A percentile compares a stretch with the other conserved stretches of the same genome.
Conservation (phyloP, 2,888 invertebrate species). For the Gymnosoma rotundatum region DNA sequence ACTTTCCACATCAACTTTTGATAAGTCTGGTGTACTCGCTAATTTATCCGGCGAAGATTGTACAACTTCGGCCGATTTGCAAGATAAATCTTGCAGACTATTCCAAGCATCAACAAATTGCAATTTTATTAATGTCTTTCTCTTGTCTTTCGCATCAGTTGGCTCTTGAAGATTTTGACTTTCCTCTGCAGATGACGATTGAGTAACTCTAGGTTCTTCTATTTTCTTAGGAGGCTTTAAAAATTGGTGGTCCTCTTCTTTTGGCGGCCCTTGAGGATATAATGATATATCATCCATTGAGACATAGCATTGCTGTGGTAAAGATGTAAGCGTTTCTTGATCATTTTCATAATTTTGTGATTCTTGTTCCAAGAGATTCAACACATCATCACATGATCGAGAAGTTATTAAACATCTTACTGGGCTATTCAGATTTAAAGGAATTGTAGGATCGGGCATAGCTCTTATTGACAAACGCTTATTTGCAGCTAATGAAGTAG, state of each 20-base stretch:
- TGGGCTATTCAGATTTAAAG: constrained; percentile 82
- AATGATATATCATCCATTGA: constrained; percentile 86
- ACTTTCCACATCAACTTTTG: constrained; percentile 80
- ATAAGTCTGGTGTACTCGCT: constrained; percentile 63
- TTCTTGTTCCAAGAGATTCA: constrained; percentile 80
- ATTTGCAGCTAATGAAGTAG: constrained; percentile 70
- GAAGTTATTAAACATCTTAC: constrained; percentile 79
- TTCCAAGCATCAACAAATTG: constrained; percentile 58
- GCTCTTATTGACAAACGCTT: constrained; percentile 86
- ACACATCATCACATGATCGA: constrained; percentile 85
- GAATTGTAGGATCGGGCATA: constrained; percentile 84
- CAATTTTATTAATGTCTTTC: constrained; percentile 49
- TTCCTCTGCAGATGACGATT: background rate
- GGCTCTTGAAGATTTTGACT: background rate
- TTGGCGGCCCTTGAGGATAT: constrained; percentile 76
- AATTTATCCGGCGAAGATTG: constrained; percentile 48
- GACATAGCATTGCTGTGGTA: constrained; percentile 78
- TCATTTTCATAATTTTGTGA: constrained; percentile 52
- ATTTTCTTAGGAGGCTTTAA: constrained; percentile 37
- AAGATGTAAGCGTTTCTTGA: constrained; percentile 18
- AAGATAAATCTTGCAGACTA: constrained; percentile 52
- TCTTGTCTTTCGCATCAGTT: background rate
- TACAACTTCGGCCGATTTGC: constrained; percentile 28
- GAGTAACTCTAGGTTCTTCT: constrained; percentile 9
- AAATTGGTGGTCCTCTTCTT: constrained; percentile 54